These are phyloP conservation scores for Prunella himalayana DNA, from an alignment of 2,113 vertebrate genomes.

Conservation along the genomic window DNA sequence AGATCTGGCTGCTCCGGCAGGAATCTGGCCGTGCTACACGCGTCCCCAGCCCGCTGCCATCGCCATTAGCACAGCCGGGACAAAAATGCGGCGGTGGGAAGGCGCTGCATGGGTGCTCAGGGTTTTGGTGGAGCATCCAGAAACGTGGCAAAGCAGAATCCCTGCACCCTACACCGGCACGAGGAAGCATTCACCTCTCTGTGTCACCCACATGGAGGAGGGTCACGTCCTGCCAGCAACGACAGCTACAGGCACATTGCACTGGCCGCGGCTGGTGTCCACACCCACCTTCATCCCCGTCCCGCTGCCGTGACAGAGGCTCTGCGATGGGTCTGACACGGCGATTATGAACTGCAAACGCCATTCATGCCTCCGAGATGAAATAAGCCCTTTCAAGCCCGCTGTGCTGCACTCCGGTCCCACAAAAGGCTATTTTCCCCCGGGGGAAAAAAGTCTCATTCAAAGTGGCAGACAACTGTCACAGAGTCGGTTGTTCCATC, in stretches of 20 bases:
- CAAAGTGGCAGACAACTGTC: neutral
- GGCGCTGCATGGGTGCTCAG: too few relatives aligned
- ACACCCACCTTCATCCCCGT: rapidly evolving
- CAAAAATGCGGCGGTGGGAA: neutral
- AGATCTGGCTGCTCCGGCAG: neutral
- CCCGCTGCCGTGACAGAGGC: neutral
- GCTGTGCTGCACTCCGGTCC: neutral
- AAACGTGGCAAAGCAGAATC: neutral
- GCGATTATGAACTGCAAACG: neutral
- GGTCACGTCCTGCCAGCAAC: neutral
- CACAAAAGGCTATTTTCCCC: constrained; percentile 38
- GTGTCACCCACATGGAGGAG: rapidly evolving
- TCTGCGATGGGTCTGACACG: neutral
- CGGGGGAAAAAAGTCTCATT: neutral
- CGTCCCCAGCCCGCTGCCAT: neutral
- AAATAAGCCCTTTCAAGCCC: neutral
- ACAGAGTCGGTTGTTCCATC: neutral
- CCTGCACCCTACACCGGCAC: rapidly evolving
- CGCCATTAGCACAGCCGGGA: neutral
- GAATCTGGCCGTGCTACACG: neutral
- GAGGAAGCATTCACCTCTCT: neutral
- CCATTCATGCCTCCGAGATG: neutral
- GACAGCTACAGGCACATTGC: rapidly evolving
- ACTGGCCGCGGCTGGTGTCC: rapidly evolving
- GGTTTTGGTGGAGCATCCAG: rapidly evolving